A percentile compares a stretch with the other conserved stretches of the same genome.
phyloP scores from a whole-genome alignment of 2,113 vertebrate species.

The Chamaetylas fuelleborni region DNA sequence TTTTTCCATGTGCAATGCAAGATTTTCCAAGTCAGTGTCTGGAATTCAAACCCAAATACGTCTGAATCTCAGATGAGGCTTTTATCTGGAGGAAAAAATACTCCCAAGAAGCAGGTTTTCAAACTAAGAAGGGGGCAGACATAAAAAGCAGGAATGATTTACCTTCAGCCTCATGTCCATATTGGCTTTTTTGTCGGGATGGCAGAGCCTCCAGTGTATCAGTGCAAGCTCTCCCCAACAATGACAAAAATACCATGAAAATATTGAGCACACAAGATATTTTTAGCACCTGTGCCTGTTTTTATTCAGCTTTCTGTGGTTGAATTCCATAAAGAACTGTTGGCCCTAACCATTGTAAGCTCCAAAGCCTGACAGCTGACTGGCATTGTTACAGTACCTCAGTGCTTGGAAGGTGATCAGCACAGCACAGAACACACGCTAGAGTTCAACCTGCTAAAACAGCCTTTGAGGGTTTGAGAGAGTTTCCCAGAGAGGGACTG shows the following conservation, averaged over 20 bases:
- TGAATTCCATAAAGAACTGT: background rate
- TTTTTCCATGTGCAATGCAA: conserved; percentile 55
- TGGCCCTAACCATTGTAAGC: background rate
- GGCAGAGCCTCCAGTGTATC: background rate
- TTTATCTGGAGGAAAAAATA: conserved; percentile 59
- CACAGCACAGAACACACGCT: background rate
- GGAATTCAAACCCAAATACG: conserved; percentile 62
- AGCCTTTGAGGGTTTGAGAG: background rate
- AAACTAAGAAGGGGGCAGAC: background rate
- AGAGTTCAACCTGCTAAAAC: background rate
- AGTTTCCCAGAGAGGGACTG: background rate
- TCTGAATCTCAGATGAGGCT: conserved; percentile 53
- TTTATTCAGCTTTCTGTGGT: background rate
- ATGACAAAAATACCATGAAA: background rate
- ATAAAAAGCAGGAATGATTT: conserved; percentile 1
- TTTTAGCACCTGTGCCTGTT: background rate
- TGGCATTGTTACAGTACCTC: background rate
- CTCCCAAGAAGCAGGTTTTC: background rate
- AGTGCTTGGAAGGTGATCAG: background rate
- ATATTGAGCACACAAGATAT: background rate
- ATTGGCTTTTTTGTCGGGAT: background rate
- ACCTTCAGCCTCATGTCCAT: background rate
- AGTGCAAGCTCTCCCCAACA: background rate
- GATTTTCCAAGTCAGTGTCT: conserved; percentile 61
- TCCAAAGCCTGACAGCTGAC: background rate